Base-by-base conservation (phyloP, 2,113 vertebrate species). In the Rhipidura dahli region DNA sequence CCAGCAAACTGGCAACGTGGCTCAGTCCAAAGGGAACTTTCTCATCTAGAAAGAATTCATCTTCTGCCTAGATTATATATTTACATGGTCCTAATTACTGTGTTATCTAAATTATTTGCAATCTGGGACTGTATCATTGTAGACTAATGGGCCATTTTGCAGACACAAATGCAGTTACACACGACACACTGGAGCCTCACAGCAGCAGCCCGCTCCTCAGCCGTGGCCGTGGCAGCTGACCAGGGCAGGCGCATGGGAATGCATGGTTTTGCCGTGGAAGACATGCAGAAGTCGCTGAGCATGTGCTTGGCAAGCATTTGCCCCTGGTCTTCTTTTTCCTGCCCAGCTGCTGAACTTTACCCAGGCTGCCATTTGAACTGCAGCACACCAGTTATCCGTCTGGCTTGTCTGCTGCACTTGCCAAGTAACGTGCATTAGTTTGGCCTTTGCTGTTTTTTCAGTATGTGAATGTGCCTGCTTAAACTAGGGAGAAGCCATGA, bases 21-120 rank as follows among this genome's bases (percentile, higher is more conserved):
- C 73, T 79, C 6, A 3, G 93, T 90, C 84, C 94, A 89, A 94
- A 96, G 93, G 83, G 61, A 88, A 85, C 26, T 68, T 70, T 78
- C 71, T 91, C 92, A 86, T 42, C 56, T 81, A 49, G 30, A 83
- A 94, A 77, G 39, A 83, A 61, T 73, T 93, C 0, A 40, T 40
- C 78, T 90, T 59, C 45, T 87, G 13, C 59, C 40, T 59, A 70
- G 71, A n/a, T 90, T 16, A 60, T 59, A 72, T 61, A 69, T 71
- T 85, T 90, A 54, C 59, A 87, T 40, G 57, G 24, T 27, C 30
- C n/a, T 92, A 93, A 80, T 93, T 78, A 40, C 76, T 33, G n/a
- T 64, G 44, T 66, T 89, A 95, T 75, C 71, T 93, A 88, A 90
- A 70, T 75, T 65, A 87, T 66, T 93, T 26, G 69, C 60, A 80